Base-by-base conservation (phyloP, 2,888 invertebrate species). In the Clunio marinus region DNA sequence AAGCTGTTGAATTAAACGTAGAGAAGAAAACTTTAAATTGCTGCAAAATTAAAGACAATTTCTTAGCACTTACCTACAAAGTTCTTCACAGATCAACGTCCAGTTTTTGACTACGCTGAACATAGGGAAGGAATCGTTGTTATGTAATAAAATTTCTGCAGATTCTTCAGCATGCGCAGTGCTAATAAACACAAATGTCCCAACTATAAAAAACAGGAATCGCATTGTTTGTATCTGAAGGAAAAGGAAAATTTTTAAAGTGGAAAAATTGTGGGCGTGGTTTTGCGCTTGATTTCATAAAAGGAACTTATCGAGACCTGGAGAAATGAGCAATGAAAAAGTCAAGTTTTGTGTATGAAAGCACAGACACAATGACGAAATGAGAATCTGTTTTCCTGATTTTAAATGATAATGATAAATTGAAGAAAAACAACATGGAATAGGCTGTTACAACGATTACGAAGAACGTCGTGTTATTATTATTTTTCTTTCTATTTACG, bases 11-110 rank as follows among this genome's bases (percentile, higher is more conserved):
- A 41, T 32, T n/a, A n/a, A n/a, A 57, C 7, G 4, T 25, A 5
- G 13, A 62, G 20, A 27, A 51, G 15, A 41, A 35, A 57, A 20
- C 15, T 57, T 46, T 62, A 22, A 37, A 8, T 37, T 41, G 10
- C 7, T 1, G 24, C 20, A 41, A n/a, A 13, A 1, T 22, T 1
- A 1, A 41, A 22, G 41, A 22, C 2, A 66, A 2, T 35, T 32
- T 15, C n/a, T n/a, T n/a, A n/a, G 3, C 10, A 78, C 79, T 79
- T 76, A 79, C 79, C 79, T 77, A 76, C 78, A 79, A 77, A 79
- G 79, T 76, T 79, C 76, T 76, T 76, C 74, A 74, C 79, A 79
- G 75, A 78, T 76, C 76, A 76, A 76, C 76, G 76, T 77, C 78
- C 78, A 79, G 75, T 78, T 76, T 75, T 77, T 76, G 74, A 79